Conservation (phyloP, 2,113 vertebrate genomes). For the Oncorhynchus tshawytscha region DNA sequence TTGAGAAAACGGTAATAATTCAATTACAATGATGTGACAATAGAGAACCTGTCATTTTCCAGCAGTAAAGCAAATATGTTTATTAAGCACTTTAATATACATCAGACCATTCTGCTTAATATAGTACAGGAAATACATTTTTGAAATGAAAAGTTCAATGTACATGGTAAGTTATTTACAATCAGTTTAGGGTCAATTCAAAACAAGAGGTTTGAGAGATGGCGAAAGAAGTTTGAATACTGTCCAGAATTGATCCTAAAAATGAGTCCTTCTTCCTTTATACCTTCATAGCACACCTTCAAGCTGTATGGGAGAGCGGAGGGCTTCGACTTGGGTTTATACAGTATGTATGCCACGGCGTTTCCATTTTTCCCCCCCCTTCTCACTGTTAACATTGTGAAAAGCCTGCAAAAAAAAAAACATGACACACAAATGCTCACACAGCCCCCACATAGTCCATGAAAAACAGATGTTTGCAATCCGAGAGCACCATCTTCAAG, state of each 20-base stretch:
- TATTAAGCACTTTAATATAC: constrained; percentile 99
- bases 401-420: constrained; percentile 65
- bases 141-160: constrained; percentile 93
- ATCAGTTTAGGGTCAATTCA: constrained; percentile 77
- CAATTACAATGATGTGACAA: neutral
- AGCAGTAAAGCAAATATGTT: constrained; percentile 99
- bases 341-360: constrained; percentile 52
- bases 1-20: too few relatives aligned
- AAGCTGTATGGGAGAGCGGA: constrained; percentile 50
- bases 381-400: constrained; percentile 54
- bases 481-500: constrained; percentile 30
- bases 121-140: constrained; percentile 96
- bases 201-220: constrained; percentile 66
- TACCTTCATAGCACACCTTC: constrained; percentile 36
- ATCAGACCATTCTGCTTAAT: constrained; percentile 88
- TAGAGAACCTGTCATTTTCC: constrained; percentile 30
- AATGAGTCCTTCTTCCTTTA: constrained; percentile 50
- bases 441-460: constrained; percentile 48
- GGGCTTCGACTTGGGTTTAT: constrained; percentile 50
- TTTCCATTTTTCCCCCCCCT: constrained; percentile 18
- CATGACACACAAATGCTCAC: constrained; percentile 62
- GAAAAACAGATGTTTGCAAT: constrained; percentile 68
- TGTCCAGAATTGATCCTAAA: constrained; percentile 51
- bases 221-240: constrained; percentile 59
- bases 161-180: constrained; percentile 97